Evolutionary conservation across 2,797 vertebrate genomes (phyloP), one percentile per base, ranked within the genome.

Genomic region (Nyctibius grandis): DNA sequence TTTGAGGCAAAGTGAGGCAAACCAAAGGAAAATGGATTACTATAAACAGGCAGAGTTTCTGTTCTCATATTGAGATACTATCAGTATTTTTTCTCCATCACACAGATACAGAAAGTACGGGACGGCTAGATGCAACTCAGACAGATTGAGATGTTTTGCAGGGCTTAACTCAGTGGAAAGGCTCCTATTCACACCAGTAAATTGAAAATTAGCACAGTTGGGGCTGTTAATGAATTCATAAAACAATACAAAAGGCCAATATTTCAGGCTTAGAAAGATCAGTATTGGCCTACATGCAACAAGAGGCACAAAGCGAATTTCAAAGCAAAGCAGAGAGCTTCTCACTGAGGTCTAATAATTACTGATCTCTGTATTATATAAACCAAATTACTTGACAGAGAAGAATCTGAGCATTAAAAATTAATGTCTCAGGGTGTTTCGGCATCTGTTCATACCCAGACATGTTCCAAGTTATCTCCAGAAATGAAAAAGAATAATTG

Each of bases 401-500:
- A 78, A 82, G 76, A 79, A 93, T 67, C 23, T 48, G 18, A 79
- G 19, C 48, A 93, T 87, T 92, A 93, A 92, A 91, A 94, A 92
- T 87, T 1, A 85, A 94, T 67, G 63, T 74, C 44, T 78, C 86
- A 85, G 86, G 36, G n/a, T 77, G 63, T 91, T 93, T 87, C 12
- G 2, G 84, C 78, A 91, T 63, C 74, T 79, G 51, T 82, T 88
- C 77, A 53, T 77, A 92, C 45, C n/a, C 67, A 95, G 67, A 87
- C 19, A 38, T 15, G 44, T 80, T 95, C 74, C 93, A 94, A 95
- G 64, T 60, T 79, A 94, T 82, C 59, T 95, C 22, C 77, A 84
- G 54, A 93, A 95, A 93, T 87, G 13, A 95, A 96, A 85, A 9
- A 92, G 77, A 79, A 85, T 88, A 96, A 93, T 68, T 95, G 85